Evolutionary conservation across 2,888 invertebrate species (phyloP), one percentile per base, ranked within the genome.

Genomic region (Coleophora flavipennella): DNA sequence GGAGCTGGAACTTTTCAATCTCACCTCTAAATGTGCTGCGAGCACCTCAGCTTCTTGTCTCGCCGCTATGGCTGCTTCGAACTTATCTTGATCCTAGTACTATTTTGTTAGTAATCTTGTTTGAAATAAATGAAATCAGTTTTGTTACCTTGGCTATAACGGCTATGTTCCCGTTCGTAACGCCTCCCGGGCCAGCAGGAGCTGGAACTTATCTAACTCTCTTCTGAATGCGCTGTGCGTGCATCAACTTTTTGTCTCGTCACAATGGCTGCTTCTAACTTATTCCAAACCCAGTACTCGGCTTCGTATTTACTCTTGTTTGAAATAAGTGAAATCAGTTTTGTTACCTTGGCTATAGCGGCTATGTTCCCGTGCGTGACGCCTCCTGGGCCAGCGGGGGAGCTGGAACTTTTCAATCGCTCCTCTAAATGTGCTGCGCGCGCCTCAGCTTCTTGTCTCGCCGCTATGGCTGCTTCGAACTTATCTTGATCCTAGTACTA

Each of bases 31-130:
- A 45, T 95, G 92, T 0, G 92, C 91, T 4, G 94, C 89, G 57
- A 93, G 91, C 0, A 98, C 98, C 59, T 98, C 96, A 0, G 95
- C 93, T 73, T 99, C 98, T 57, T 97, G 97, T 53, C 95, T 91
- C 35, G 94, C 94, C 0, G 94, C 92, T 39, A 97, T 89, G 2
- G 97, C 94, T 44, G 92, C 93, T 6, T n/a, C 2, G 29, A 29
- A 2, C 9, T n/a, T 59, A n/a, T n/a, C n/a, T n/a, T n/a, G n/a
- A n/a, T n/a, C n/a, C n/a, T n/a, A n/a, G n/a, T n/a, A n/a, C n/a
- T n/a, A n/a, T n/a, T n/a, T n/a, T n/a, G n/a, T n/a, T n/a, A n/a
- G n/a, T n/a, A n/a, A n/a, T n/a, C n/a, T n/a, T n/a, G n/a, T n/a
- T n/a, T n/a, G n/a, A n/a, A n/a, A n/a, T n/a, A n/a, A n/a, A n/a